Evolutionary conservation across 2,888 invertebrate genomes (phyloP), one percentile per base, ranked within the genome.

Genomic region (Lithosia quadra): DNA sequence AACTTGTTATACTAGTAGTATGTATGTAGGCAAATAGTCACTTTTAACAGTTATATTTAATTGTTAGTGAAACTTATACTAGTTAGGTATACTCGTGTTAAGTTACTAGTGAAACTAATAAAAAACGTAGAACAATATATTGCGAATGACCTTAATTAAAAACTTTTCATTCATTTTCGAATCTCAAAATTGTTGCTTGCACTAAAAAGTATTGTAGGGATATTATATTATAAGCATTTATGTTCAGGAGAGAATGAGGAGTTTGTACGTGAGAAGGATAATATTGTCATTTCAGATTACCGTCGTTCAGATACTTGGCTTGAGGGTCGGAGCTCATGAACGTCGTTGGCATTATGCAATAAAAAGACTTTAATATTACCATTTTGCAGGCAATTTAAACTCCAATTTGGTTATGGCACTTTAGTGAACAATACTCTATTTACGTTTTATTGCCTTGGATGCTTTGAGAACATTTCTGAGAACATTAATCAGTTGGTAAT

Each of bases 321-420:
- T 65, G 78, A 79, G 79, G 76, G 72, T 71, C 71, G 69, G 63
- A 57, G 80, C 81, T 76, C 67, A 72, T 69, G 74, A 72, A 65
- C 77, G 72, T 56, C 67, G 71, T 59, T 71, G 28, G 69, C 79
- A 72, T 83, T 77, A 77, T 75, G 77, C 75, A 80, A 83, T 83
- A 82, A 82, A 83, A 82, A 77, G 72, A 78, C 75, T 80, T 82
- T 76, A 78, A 79, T 83, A 83, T 80, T 77, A 72, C 76, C 77
- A 83, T 83, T 82, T 82, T 77, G 75, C 83, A 81, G 82, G 79
- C 79, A 81, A 81, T 82, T 81, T 83, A 77, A 82, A 80, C 75
- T 80, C 80, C 76, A 80, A 83, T 81, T 80, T 80, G 75, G 73
- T 72, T 73, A 76, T 73, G 77, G 74, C 74, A 81, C 75, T 80